Conservation (phyloP, 2,797 vertebrate genomes). For the Poecilia wingei region DNA sequence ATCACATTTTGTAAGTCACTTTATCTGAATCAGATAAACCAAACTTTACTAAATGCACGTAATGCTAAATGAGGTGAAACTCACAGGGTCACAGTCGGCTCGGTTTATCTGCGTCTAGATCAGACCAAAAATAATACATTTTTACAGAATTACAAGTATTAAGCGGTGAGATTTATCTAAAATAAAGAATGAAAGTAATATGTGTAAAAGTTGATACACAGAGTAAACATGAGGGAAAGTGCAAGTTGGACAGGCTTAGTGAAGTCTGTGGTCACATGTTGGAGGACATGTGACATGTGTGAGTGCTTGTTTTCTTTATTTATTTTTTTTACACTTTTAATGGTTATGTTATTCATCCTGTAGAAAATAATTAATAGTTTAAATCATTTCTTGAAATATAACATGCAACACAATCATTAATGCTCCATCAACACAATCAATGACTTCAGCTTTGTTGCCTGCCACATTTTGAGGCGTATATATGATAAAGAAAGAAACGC, state of each 20-base stretch:
- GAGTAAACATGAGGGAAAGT: conserved; percentile 2
- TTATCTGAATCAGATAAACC: not conserved
- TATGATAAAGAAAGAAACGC: not conserved
- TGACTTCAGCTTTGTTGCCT: not conserved
- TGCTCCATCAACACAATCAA: not conserved
- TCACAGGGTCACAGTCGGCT: not conserved
- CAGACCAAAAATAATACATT: not conserved
- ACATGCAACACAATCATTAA: not conserved
- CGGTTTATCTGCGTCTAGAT: not conserved
- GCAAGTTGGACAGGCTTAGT: conserved; percentile 11
- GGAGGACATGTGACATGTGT: conserved; percentile 34
- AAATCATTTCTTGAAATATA: too few relatives aligned
- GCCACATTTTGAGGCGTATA: not conserved
- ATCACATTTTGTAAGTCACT: not conserved
- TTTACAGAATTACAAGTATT: not conserved
- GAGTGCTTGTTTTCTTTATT: not conserved
- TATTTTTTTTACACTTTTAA: not conserved
- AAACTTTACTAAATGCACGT: not conserved
- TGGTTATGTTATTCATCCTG: conserved; percentile 14
- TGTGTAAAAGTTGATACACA: conserved; percentile 1
- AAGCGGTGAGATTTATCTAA: not conserved
- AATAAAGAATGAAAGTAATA: not conserved
- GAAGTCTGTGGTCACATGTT: conserved; percentile 13
- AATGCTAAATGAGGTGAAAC: not conserved
- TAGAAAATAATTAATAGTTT: not conserved